Percentiles rank a stretch among this genome's conserved stretches.
These are phyloP conservation scores for Mormyrus lacerda DNA, from an alignment of 2,113 vertebrate genomes.

Conservation along the genomic window DNA sequence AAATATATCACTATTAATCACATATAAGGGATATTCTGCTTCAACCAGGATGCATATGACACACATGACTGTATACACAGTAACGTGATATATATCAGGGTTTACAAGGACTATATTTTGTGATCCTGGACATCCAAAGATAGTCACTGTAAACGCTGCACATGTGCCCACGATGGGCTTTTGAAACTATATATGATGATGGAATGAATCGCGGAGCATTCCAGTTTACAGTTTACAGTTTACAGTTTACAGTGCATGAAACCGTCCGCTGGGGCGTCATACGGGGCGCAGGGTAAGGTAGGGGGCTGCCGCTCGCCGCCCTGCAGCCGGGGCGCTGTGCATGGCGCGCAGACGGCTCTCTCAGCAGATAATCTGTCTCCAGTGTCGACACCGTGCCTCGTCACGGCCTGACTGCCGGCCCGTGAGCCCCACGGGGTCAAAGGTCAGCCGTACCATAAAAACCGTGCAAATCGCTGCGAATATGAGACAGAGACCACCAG, in stretches of 20 bases:
- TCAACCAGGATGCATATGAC: not conserved
- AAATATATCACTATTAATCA: not conserved
- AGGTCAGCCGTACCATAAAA: not conserved
- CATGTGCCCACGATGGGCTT: not conserved
- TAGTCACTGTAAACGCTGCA: not conserved
- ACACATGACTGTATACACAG: not conserved
- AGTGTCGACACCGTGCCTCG: not conserved
- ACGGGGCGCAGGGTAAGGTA: not conserved
- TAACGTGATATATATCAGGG: not conserved
- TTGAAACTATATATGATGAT: not conserved
- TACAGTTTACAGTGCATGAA: not conserved
- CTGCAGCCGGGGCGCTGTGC: not conserved
- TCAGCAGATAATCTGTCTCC: conserved; percentile 8
- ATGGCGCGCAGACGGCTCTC: not conserved
- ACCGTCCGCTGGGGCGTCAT: not conserved
- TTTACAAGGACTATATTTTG: not conserved
- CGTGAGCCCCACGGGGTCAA: not conserved
- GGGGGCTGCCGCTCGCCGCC: not conserved
- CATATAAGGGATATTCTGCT: not conserved
- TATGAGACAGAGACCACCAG: conserved; percentile 1
- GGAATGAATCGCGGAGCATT: not conserved
- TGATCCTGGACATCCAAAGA: not conserved
- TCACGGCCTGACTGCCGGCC: not conserved
- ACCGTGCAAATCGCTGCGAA: not conserved
- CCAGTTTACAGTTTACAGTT: too few species aligned